Conservation (phyloP, 2,113 vertebrate species). For the Protobothrops mucrosquamatus region DNA sequence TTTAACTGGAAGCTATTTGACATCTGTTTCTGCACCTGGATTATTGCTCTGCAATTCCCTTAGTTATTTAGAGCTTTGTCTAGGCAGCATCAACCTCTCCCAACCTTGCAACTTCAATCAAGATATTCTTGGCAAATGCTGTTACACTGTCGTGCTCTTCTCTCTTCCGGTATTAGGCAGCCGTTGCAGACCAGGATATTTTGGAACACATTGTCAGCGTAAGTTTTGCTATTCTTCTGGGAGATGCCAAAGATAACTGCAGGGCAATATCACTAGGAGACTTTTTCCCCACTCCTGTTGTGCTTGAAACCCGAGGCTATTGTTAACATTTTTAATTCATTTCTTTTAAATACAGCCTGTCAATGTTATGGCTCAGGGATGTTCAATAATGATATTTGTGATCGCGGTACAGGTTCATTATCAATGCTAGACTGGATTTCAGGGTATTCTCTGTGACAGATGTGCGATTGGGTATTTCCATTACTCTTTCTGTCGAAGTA, state of each 20-base stretch:
- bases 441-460: slow-evolving; percentile 51
- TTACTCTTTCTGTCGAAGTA: slow-evolving; percentile 64
- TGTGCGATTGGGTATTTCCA: slow-evolving; percentile 55
- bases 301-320: not conserved
- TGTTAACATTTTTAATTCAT: slow-evolving; percentile 22
- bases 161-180: slow-evolving; percentile 29
- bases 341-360: slow-evolving; percentile 34
- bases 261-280: not conserved
- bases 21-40: slow-evolving; percentile 31
- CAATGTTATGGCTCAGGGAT: slow-evolving; percentile 37
- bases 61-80: slow-evolving; percentile 18
- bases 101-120: not conserved
- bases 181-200: slow-evolving; percentile 72
- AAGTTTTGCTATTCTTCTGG: slow-evolving; percentile 55
- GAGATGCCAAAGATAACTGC: not conserved
- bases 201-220: slow-evolving; percentile 70
- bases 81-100: not conserved
- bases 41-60: not conserved
- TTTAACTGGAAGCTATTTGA: not conserved
- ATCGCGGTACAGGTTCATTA: slow-evolving; percentile 40
- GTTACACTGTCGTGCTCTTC: slow-evolving; percentile 11
- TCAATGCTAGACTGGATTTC: slow-evolving; percentile 54
- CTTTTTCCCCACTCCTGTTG: not conserved
- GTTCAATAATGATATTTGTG: slow-evolving; percentile 23
- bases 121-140: not conserved